A percentile compares a stretch with the other conserved stretches of the same genome.
Conservation (phyloP, 2,888 invertebrate species). For the Ophioninae sp. region DNA sequence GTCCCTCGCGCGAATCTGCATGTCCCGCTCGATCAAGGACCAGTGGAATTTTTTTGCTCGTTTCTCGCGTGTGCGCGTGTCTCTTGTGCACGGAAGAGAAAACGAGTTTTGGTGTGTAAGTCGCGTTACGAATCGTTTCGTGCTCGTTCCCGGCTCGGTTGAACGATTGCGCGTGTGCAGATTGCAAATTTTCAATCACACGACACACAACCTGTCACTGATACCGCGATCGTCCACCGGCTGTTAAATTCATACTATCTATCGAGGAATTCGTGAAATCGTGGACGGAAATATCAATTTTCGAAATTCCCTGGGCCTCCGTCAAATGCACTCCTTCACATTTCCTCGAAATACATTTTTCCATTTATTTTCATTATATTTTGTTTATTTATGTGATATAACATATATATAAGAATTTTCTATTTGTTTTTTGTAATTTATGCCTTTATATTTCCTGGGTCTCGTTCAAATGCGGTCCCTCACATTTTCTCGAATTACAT, state of each 20-base stretch:
- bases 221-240: constrained; percentile 40
- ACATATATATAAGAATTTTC: no score
- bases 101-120: constrained; percentile 66
- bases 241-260: constrained; percentile 42
- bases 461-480: not conserved
- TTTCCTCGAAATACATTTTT: not conserved
- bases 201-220: constrained; percentile 36
- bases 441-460: not conserved
- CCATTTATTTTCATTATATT: not conserved
- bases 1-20: constrained; percentile 36
- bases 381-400: not conserved
- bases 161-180: constrained; percentile 59
- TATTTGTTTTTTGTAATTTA: no score
- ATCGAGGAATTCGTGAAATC: constrained; percentile 1
- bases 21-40: constrained; percentile 70
- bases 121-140: constrained; percentile 62
- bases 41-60: constrained; percentile 69
- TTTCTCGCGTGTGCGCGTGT: not conserved
- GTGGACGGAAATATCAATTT: not conserved
- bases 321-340: not conserved
- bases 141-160: constrained; percentile 42
- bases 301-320: not conserved
- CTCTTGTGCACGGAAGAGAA: constrained; percentile 66
- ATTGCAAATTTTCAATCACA: constrained; percentile 52
- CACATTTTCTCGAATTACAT: not conserved